Evolutionary conservation across 2,797 vertebrate genomes (phyloP), one percentile per base, ranked within the genome.

Genomic region (Avahi laniger): DNA sequence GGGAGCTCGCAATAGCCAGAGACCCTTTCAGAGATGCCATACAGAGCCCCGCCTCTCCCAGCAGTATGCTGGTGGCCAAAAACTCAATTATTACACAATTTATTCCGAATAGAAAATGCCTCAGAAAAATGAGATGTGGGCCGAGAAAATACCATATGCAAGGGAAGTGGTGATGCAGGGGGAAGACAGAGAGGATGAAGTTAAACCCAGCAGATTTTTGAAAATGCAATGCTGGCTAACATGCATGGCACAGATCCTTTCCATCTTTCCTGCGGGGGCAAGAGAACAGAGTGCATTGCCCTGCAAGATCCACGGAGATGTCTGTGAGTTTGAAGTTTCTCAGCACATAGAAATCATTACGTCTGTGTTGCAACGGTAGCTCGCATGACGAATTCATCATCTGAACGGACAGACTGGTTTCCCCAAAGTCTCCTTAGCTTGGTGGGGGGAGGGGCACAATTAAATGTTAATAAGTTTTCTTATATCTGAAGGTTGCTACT

Each of bases 401-500:
- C 73, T 59, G 70, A 85, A 97, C 14, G 1, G 28, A 97, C 94
- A 81, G 87, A 95, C 94, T 96, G 83, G 96, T 97, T 98, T 95
- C 78, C 95, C 95, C 94, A 83, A 84, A 82, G n/a, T n/a, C 20
- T 90, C 50, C 33, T 97, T 85, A 94, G 87, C 35, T 92, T 18
- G 28, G 4, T 88, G 13, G 38, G 57, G 50, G 70, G 54, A 69
- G 5, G 13, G 93, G 33, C 26, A 26, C 72, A 92, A 95, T 54
- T 82, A 90, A 94, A 87, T 3, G 26, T 91, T 52, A 94, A 91
- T 4, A 43, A 92, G 28, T 95, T 96, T 67, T 54, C 65, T 13
- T 8, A 17, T 92, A 67, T 76, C 94, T 91, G 86, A 97, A 92
- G 93, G 41, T 33, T 84, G 83, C 43, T 81, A 69, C 93, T 93